These are phyloP conservation scores for Vireo griseus DNA, from an alignment of 2,797 vertebrate genomes.

Conservation along the genomic window DNA sequence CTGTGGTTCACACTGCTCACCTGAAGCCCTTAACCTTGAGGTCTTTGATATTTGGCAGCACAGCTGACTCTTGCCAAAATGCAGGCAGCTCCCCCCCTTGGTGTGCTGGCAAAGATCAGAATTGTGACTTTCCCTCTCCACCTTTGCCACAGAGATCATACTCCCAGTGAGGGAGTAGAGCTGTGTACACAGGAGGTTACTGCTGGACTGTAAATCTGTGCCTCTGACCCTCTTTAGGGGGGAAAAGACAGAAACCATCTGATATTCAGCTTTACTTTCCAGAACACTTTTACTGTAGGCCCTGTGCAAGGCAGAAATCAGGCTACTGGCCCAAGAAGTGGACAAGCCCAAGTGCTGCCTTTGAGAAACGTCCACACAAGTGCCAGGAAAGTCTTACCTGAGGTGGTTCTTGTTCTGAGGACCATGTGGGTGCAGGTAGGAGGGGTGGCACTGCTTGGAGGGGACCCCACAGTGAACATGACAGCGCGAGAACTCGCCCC, in stretches of 20 bases:
- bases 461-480: slow-evolving; percentile 95
- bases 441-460: slow-evolving; percentile 87
- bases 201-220: not conserved
- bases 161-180: not conserved
- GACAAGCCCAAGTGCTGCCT: not conserved
- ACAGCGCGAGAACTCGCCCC: slow-evolving; percentile 82
- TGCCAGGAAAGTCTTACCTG: slow-evolving; percentile 77
- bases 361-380: not conserved
- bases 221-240: not conserved
- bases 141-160: not conserved
- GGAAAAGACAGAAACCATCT: not conserved
- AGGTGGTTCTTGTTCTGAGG: slow-evolving; percentile 88
- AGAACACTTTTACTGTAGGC: not conserved
- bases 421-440: slow-evolving; percentile 89
- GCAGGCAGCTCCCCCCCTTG: not conserved
- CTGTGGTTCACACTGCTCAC: not conserved
- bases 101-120: not conserved
- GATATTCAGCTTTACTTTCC: not conserved
- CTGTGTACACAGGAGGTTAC: not conserved
- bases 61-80: fast-evolving
- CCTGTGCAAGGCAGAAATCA: not conserved
- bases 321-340: not conserved
- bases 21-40: not conserved
- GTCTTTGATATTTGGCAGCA: not conserved
- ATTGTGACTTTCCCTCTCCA: not conserved